phyloP scores from a whole-genome alignment of 2,113 vertebrate genomes.

The Poeciliopsis prolifica region DNA sequence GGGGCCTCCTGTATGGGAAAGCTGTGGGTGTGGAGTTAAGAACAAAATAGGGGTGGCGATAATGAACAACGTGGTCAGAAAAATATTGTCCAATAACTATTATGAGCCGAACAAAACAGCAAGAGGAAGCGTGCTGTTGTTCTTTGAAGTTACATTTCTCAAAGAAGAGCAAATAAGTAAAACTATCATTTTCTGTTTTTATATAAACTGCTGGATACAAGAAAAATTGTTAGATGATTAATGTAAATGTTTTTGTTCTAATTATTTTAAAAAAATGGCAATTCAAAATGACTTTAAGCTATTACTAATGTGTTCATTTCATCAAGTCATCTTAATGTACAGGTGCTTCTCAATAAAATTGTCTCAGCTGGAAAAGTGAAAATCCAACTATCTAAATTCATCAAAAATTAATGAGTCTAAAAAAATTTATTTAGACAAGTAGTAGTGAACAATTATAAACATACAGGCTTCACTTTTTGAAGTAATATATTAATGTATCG shows the following conservation, averaged over 20 bases:
- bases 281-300: too few species aligned
- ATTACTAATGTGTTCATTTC: too few species aligned
- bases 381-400: not conserved
- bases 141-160: slow-evolving; percentile 18
- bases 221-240: not conserved
- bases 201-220: not conserved
- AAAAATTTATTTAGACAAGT: too few species aligned
- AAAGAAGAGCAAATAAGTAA: too few species aligned
- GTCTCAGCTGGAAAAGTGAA: not conserved
- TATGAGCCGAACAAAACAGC: slow-evolving; percentile 17
- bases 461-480: not conserved
- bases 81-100: slow-evolving; percentile 60
- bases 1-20: slow-evolving; percentile 85
- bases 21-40: slow-evolving; percentile 83
- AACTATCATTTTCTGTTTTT: not conserved
- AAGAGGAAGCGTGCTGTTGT: slow-evolving; percentile 14
- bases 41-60: slow-evolving; percentile 61
- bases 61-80: slow-evolving; percentile 37
- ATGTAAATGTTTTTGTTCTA: too few species aligned
- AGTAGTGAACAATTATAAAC: too few species aligned
- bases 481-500: not conserved
- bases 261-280: too few species aligned
- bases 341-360: too few species aligned
- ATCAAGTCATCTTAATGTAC: too few species aligned
- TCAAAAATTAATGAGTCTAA: too few species aligned